phyloP scores from a whole-genome alignment of 1,140 invertebrate genomes.

The Diorhabda carinulata region DNA sequence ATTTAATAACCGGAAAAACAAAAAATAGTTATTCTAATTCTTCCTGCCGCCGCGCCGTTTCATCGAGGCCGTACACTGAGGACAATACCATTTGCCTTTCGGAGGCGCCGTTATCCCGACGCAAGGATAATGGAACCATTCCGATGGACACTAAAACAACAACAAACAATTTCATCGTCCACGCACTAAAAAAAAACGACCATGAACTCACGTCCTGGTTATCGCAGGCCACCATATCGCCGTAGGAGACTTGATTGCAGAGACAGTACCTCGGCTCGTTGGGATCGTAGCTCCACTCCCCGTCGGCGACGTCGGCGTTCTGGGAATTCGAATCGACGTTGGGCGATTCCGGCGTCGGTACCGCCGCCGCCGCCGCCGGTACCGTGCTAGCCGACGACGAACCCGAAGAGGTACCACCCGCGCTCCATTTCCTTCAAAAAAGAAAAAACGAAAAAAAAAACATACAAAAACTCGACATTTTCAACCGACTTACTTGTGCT shows the following conservation, averaged over 20 bases:
- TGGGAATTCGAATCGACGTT: constrained; percentile 34
- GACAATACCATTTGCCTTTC: constrained; percentile 98
- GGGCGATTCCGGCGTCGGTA: constrained; percentile 32
- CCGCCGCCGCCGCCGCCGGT: constrained; percentile 26
- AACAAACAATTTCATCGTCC: not conserved
- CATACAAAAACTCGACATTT: no score
- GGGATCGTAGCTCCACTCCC: constrained; percentile 78
- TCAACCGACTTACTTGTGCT: constrained; percentile 57
- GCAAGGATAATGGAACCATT: constrained; percentile 99
- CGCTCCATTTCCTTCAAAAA: constrained; percentile 30
- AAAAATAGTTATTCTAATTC: constrained; percentile 25
- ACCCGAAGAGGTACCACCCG: constrained; percentile 25
- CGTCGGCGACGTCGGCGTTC: constrained; percentile 37
- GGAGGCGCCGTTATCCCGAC: constrained; percentile 93
- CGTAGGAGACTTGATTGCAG: constrained; percentile 97
- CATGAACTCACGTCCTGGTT: constrained; percentile 79
- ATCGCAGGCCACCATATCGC: constrained; percentile 99
- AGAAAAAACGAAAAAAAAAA: not conserved
- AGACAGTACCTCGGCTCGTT: constrained; percentile 95
- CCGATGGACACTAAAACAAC: constrained; percentile 81
- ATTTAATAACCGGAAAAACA: no score
- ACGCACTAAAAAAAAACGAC: not conserved
- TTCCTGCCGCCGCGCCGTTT: constrained; percentile 75
- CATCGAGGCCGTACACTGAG: constrained; percentile 89
- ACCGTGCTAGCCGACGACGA: constrained; percentile 27